phyloP scores from a whole-genome alignment of 53 echinoderm and acorn worm genomes.

The Echinometra lucunter region DNA sequence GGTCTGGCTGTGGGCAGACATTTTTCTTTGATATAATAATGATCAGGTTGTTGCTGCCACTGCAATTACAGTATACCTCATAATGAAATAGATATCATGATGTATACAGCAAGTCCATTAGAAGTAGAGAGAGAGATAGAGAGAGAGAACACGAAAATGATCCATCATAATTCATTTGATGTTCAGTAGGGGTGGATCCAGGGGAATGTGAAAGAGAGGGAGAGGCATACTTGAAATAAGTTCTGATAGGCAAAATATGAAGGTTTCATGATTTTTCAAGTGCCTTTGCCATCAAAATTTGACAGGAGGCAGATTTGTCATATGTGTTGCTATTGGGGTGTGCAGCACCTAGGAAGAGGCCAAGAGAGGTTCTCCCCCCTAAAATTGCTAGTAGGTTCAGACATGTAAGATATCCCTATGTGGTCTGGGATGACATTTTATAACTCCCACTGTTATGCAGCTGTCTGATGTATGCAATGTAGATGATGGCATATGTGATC shows the following conservation, averaged over 20 bases:
- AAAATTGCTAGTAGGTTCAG: no score
- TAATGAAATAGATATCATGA: neutral
- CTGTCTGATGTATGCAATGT: neutral
- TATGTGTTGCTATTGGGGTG: no score
- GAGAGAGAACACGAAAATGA: no score
- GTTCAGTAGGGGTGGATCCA: no score
- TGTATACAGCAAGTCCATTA: neutral
- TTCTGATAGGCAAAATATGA: no score
- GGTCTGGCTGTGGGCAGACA: neutral
- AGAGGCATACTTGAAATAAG: no score
- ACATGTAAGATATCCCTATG: neutral
- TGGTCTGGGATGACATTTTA: slow-evolving; percentile 3
- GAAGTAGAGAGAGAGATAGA: neutral
- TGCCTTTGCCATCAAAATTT: no score
- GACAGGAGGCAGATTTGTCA: no score
- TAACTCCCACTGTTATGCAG: neutral
- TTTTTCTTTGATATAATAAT: neutral
- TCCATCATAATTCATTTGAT: no score
- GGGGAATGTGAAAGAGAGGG: no score
- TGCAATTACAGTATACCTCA: neutral
- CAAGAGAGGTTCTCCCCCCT: neutral
- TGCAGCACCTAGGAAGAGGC: no score
- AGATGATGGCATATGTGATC: neutral
- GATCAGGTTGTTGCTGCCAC: neutral
- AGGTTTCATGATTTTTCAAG: no score